A percentile compares a stretch with the other conserved stretches of the same genome.
Conservation (phyloP, 2,888 invertebrate species). For the Crocallis elinguaria region DNA sequence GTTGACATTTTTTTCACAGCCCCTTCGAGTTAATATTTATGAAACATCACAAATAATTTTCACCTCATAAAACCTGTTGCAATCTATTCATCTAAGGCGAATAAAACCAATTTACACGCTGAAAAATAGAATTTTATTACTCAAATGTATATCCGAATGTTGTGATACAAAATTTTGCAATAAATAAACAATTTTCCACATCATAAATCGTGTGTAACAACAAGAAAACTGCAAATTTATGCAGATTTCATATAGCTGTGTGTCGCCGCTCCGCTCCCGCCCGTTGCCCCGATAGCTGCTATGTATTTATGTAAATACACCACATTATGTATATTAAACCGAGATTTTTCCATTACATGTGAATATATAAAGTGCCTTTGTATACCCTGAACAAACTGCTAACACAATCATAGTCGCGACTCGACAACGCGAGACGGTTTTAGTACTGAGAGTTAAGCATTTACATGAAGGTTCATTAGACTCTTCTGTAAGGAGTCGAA, state of each 20-base stretch:
- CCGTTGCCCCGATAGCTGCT: constrained; percentile 55
- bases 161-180: constrained; percentile 55
- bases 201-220: constrained; percentile 70
- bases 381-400: constrained; percentile 30
- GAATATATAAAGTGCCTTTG: constrained; percentile 39
- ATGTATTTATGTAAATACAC: constrained; percentile 64
- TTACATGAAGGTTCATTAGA: neutral
- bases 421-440: constrained; percentile 13
- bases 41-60: constrained; percentile 13
- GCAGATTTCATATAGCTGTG: constrained; percentile 71
- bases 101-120: constrained; percentile 23
- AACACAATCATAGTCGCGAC: constrained; percentile 17
- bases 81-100: constrained; percentile 15
- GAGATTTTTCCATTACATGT: constrained; percentile 58
- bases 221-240: constrained; percentile 80
- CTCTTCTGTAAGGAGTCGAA: neutral
- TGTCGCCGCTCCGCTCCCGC: constrained; percentile 54
- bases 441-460: neutral
- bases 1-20: neutral
- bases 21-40: constrained; percentile 4
- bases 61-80: constrained; percentile 10
- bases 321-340: constrained; percentile 57
- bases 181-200: constrained; percentile 76
- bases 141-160: constrained; percentile 34
- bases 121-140: constrained; percentile 18